Conservation (phyloP, 2,888 invertebrate species). For the Drosophila tripunctata region DNA sequence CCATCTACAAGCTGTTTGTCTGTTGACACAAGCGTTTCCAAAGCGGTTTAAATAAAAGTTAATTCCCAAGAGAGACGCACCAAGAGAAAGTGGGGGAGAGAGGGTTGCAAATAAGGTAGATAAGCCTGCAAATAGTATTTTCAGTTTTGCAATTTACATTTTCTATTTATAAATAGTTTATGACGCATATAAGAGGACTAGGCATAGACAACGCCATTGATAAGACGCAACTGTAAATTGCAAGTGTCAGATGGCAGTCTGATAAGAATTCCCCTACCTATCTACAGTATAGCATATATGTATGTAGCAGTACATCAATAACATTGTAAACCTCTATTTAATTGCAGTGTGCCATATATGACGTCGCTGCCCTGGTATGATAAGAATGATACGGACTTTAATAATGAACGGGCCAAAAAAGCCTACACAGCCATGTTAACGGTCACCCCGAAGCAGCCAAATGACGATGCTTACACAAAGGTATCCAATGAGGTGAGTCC, state of each 20-base stretch:
- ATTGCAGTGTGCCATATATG: slow-evolving; percentile 86
- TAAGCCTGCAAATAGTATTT: slow-evolving; percentile 7
- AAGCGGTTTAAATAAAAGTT: slow-evolving; percentile 14
- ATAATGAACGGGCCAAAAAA: slow-evolving; percentile 92
- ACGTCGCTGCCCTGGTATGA: slow-evolving; percentile 94
- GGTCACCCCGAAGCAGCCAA: slow-evolving; percentile 93
- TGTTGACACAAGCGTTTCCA: slow-evolving; percentile 15
- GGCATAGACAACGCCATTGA: slow-evolving; percentile 26
- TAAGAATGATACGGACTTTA: slow-evolving; percentile 90
- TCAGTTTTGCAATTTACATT: slow-evolving; percentile 28
- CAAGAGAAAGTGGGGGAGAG: background rate
- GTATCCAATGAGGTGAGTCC: slow-evolving; percentile 89
- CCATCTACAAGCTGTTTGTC: background rate
- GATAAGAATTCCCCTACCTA: slow-evolving; percentile 14
- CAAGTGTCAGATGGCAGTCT: slow-evolving; percentile 3
- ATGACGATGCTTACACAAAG: slow-evolving; percentile 90
- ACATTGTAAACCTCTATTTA: slow-evolving; percentile 22
- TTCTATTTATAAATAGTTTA: slow-evolving; percentile 63
- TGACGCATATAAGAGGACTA: slow-evolving; percentile 53
- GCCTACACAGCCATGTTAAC: slow-evolving; percentile 95
- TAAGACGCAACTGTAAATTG: slow-evolving; percentile 31
- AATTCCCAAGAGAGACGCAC: slow-evolving; percentile 15
- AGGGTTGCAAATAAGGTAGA: background rate
- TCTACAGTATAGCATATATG: background rate
- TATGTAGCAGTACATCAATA: background rate